These are phyloP conservation scores for Lepidostoma basale DNA, from an alignment of 1,140 invertebrate genomes.

Conservation along the genomic window DNA sequence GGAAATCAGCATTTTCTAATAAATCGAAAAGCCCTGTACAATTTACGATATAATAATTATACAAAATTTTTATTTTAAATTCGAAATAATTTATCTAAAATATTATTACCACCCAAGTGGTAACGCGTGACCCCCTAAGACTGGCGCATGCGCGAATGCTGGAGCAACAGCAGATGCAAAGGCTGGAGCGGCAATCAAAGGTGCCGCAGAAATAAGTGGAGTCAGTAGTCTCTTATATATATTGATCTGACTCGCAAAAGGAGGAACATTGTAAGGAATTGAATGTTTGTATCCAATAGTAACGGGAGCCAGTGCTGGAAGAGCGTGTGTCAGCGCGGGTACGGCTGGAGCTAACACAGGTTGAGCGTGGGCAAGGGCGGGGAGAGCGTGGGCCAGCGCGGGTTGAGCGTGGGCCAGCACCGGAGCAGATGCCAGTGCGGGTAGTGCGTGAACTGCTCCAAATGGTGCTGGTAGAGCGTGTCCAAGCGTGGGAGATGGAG, in stretches of 20 bases:
- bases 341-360: not conserved
- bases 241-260: slow-evolving; percentile 50
- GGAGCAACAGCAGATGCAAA: not conserved
- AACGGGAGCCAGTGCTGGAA: slow-evolving; percentile 35
- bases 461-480: slow-evolving; percentile 36
- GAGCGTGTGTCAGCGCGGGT: slow-evolving; percentile 6
- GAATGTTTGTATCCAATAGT: slow-evolving; percentile 49
- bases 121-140: no score
- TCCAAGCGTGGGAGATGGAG: no score
- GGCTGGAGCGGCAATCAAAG: not conserved
- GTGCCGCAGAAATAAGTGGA: slow-evolving; percentile 22
- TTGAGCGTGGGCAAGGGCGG: not conserved
- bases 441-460: slow-evolving; percentile 15
- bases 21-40: not conserved
- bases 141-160: not conserved
- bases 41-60: not conserved
- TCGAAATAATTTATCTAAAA: no score
- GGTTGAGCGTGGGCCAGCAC: not conserved
- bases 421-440: not conserved
- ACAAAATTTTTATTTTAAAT: no score
- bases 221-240: slow-evolving; percentile 45
- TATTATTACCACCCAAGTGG: no score
- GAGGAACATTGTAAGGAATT: slow-evolving; percentile 53
- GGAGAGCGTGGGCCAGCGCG: not conserved
- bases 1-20: slow-evolving; percentile 2